Evolutionary conservation across 37 sponge, comb jelly and placozoan species (phyloP), one percentile per base, ranked within the genome.

Genomic region (Geodia barretti): DNA sequence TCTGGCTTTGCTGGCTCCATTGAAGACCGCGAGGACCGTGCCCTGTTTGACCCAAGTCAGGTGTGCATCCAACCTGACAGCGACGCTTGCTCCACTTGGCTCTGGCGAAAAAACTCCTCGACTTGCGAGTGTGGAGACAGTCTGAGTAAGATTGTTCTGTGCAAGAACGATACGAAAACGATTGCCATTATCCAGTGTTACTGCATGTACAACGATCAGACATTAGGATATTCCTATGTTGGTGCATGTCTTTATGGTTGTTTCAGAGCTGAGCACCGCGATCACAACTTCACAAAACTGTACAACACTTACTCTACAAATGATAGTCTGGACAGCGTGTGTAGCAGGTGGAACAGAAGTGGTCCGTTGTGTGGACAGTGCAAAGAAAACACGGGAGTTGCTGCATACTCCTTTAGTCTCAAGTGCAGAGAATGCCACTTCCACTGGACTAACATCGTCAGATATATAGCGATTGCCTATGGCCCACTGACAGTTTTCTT

Each of bases 281-380:
- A 47, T 47, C 11, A 47, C 7, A 47, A 47, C 7, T 47, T 14
- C 54, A n/a, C n/a, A n/a, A 17, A 47, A 17, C 14, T 47, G 14
- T 47, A 47, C 14, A 14, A 47, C 7, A 47, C 7, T 47, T 47
- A 47, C 54, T 17, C 54, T 47, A 17, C 54, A 14, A 14, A 17
- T 7, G 54, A 47, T 47, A 14, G 14, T 47, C 14, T 47, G 14
- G 14, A 47, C 14, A 23, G 25, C 32, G 23, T 58, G 30, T 84
- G 84, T 26, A 58, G 59, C n/a, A 4, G 39, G 21, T 24, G 35
- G 32, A 76, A 84, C 31, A 64, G 58, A 26, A 74, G 23, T 39
- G 83, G 83, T 30, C 65, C 30, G 5, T n/a, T 72, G 1, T 80
- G 71, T 40, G 47, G 72, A 21, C 58, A 68, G 26, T 75, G 76